phyloP scores from a whole-genome alignment of 2,888 invertebrate species.

The Formica aserva region DNA sequence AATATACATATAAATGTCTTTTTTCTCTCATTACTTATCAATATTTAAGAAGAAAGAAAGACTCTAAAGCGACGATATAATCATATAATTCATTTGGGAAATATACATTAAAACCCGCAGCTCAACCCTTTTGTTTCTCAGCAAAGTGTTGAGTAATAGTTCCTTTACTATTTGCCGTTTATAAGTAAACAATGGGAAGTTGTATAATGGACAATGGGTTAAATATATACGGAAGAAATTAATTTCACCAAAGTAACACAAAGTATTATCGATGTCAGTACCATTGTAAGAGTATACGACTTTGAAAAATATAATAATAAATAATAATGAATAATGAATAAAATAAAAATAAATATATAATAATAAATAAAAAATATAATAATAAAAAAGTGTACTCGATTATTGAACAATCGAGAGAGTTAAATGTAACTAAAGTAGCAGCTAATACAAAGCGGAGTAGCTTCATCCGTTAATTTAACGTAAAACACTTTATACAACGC shows the following conservation, averaged over 20 bases:
- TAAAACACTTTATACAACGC: not conserved
- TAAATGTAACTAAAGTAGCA: not conserved
- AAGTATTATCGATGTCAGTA: not conserved
- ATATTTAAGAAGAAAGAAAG: not conserved
- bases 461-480: not conserved
- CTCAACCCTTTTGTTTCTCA: not conserved
- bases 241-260: not conserved
- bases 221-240: not conserved
- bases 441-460: not conserved
- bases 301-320: not conserved
- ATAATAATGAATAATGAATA: not conserved
- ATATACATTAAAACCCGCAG: not conserved
- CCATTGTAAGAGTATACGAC: not conserved
- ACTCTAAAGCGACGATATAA: not conserved
- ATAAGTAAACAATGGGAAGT: not conserved
- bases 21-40: not conserved
- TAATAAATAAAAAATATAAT: not conserved
- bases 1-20: not conserved
- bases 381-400: not conserved
- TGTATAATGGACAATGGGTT: not conserved
- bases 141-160: not conserved
- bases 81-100: not conserved
- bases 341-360: no score
- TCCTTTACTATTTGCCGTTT: not conserved
- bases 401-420: not conserved